Evolutionary conservation across 2,888 invertebrate genomes (phyloP), one percentile per base, ranked within the genome.

Genomic region (Xanthia togata): DNA sequence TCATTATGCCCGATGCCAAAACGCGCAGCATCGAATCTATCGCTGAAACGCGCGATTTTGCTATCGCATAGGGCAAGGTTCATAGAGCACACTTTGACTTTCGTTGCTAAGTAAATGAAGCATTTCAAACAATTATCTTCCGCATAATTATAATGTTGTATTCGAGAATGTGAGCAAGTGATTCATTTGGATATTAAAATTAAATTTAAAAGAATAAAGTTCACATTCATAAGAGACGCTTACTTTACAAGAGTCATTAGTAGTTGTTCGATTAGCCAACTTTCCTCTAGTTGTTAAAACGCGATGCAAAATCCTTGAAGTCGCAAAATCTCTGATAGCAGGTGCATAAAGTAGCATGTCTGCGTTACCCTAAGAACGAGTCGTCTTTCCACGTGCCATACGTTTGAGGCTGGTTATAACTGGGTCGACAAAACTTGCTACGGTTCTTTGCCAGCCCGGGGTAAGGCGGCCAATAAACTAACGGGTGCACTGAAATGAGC

Each of bases 361-460:
- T 81, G 35, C 35, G 8, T 31, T 6, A 31, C 26, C 75, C 65
- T 67, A 60, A 76, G 53, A 77, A 69, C 69, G 41, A 53, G 55
- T 74, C 73, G 70, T 65, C 53, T 76, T 77, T 84, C 73, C 82
- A 81, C 76, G 85, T 76, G 73, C 63, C 73, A 63, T 87, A 83
- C 67, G 71, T 85, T 75, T 74, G 63, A 79, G 67, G 63, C 79
- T 73, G 78, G 80, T 77, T 83, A 70, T 76, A 89, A 82, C 81
- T 85, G 80, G 86, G 85, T 87, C 87, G 86, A 71, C 77, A 65
- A 73, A 87, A 83, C 83, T 89, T 83, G 65, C 64, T 64, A 68
- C 77, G 73, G 81, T 79, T 87, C 87, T 85, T 86, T 82, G 80
- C 86, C 77, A 83, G 84, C 69, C 59, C 59, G 50, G 81, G 50